Evolutionary conservation across 2,888 invertebrate species (phyloP), one percentile per base, ranked within the genome.

Genomic region (Athrips mouffetella): DNA sequence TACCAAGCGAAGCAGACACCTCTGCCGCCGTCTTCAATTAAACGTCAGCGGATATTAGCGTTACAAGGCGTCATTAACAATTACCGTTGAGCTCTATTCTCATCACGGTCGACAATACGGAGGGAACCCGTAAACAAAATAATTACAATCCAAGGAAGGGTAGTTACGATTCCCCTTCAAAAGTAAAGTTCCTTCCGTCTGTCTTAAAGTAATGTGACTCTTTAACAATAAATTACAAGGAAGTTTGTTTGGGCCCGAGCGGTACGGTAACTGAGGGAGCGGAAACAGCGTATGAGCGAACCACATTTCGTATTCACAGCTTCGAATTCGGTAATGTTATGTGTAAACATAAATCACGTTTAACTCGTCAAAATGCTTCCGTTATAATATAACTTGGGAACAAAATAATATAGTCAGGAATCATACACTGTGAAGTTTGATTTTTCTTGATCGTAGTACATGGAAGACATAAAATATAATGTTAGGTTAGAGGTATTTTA

Each of bases 121-220:
- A 67, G 59, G 65, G 62, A 60, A 59, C 54, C 66, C 65, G 70
- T 79, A 73, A 76, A 81, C 80, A 75, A 75, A 80, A 78, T 73
- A 75, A 75, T 80, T 77, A 78, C 70, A 71, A 63, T 67, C 63
- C 64, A 63, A 70, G 59, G 58, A 67, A 40, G 63, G 66, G 70
- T 72, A 72, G 69, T 71, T 73, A 70, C 71, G 60, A 65, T 68
- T n/a, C 67, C 69, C 68, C 68, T 67, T 73, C 68, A 63, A 68
- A 77, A 79, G 66, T 73, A 68, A 77, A 79, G 67, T 73, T 70
- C 58, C 62, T 61, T 59, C 61, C 60, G 59, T 62, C 63, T 59
- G 62, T 61, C 59, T 62, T 70, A 65, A 67, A 66, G 67, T 68
- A 75, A 71, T 68, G 67, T 59, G 65, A 70, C 67, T 72, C 65